These are phyloP conservation scores for Eristalis intricaria DNA, from an alignment of 2,888 invertebrate genomes.

Conservation along the genomic window DNA sequence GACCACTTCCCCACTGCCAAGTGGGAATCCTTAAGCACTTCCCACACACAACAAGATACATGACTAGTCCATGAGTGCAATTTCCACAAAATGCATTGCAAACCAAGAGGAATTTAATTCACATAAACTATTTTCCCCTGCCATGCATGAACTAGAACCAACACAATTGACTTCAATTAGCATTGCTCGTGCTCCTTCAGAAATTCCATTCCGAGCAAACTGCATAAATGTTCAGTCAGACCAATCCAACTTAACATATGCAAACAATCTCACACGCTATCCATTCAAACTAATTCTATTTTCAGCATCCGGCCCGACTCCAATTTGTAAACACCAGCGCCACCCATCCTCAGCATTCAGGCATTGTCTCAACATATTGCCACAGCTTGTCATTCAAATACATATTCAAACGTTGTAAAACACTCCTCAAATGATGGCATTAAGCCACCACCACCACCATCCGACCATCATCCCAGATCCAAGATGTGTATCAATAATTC, in stretches of 20 bases:
- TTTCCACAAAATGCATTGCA: background rate
- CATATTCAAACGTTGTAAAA: slow-evolving; percentile 65
- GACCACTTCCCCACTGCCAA: background rate
- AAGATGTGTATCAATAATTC: slow-evolving; percentile 68
- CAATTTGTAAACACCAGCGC: slow-evolving; percentile 17
- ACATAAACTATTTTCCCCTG: background rate
- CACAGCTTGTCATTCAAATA: slow-evolving; percentile 62
- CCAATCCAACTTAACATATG: slow-evolving; percentile 23
- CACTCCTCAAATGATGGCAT: slow-evolving; percentile 48
- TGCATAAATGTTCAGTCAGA: background rate
- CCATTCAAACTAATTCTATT: slow-evolving; percentile 48
- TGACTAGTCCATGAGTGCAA: background rate
- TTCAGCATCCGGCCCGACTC: slow-evolving; percentile 47
- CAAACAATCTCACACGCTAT: slow-evolving; percentile 48
- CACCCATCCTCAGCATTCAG: slow-evolving; percentile 14
- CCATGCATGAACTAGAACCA: background rate
- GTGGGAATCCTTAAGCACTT: background rate
- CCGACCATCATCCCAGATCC: slow-evolving; percentile 1
- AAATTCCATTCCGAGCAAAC: background rate
- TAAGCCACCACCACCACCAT: background rate
- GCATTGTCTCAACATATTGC: slow-evolving; percentile 65
- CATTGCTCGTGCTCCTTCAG: background rate
- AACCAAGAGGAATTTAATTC: background rate
- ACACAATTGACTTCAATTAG: background rate
- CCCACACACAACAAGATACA: background rate